Evolutionary conservation across 2,113 vertebrate genomes (phyloP), one percentile per base, ranked within the genome.

Genomic region (Odontophorus gujanensis): DNA sequence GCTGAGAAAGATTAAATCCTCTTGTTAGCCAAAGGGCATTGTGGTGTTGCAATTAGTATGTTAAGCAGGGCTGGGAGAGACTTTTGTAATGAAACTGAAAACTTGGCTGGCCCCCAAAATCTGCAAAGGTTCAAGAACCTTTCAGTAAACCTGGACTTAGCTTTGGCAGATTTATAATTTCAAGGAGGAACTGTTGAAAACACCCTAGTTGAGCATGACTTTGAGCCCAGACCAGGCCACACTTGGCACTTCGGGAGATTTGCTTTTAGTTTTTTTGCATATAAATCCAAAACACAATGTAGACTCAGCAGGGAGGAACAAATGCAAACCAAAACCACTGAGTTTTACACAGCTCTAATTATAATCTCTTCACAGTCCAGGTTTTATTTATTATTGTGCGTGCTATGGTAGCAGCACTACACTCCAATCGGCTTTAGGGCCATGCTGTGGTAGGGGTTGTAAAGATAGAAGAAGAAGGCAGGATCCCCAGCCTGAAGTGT

Each of bases 321-420:
- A 7, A 90, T 76, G 94, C 91, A 94, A 93, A 95, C 93, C 91
- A 92, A 95, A 97, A 96, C 85, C 95, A 87, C 95, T 95, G 94
- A 94, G 96, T 94, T 97, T 91, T 93, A 91, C 95, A 96, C 91
- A 88, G 85, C 82, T 93, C 87, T 95, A 97, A 96, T 94, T 91
- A 94, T 85, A 95, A 96, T 93, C 94, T 95, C 87, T 87, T 95
- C 94, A 71, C 91, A 94, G 94, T 61, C 75, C 72, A 84, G 77
- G 80, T 88, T 95, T 95, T 94, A 97, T 96, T 94, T 97, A 93
- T 97, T 96, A 92, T 88, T 97, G 90, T 94, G 96, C 95, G 91
- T 91, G 36, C 79, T 95, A 90, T 75, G 85, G 94, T 84, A 88
- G 94, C 91, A 67, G 87, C 0, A 3, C 1, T 0, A 73, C 81